Percentiles rank a stretch among this genome's conserved stretches.
Conservation (phyloP, 2,113 vertebrate genomes). For the Pardalotus punctatus region DNA sequence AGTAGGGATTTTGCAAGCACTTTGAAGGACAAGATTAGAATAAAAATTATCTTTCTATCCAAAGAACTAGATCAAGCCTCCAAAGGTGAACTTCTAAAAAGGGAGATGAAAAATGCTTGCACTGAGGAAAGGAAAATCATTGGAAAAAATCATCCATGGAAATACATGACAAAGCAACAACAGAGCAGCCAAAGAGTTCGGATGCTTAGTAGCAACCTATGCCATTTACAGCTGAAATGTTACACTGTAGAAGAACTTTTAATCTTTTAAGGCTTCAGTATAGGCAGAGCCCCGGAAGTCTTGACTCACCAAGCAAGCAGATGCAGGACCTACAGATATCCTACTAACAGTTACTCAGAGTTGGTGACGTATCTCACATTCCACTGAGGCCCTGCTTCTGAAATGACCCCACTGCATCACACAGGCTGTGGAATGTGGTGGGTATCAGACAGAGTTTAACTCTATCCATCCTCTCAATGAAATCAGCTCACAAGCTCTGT, state of each 20-base stretch:
- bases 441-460: slow-evolving; percentile 31
- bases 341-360: background rate
- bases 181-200: background rate
- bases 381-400: background rate
- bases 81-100: background rate
- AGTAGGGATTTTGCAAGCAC: background rate
- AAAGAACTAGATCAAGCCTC: background rate
- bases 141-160: background rate
- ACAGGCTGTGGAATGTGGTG: slow-evolving; percentile 27
- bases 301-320: background rate
- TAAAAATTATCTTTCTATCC: background rate
- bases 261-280: background rate
- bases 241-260: background rate
- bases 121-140: background rate
- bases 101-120: background rate
- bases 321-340: background rate
- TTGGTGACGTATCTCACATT: background rate
- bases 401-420: background rate
- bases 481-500: background rate
- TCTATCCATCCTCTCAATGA: background rate
- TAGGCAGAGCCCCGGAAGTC: background rate
- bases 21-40: background rate
- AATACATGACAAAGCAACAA: background rate
- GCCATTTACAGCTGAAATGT: background rate
- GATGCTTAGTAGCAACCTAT: rapidly evolving